Evolutionary conservation across 2,888 invertebrate species (phyloP).

Genomic region (Ormia ochracea): DNA sequence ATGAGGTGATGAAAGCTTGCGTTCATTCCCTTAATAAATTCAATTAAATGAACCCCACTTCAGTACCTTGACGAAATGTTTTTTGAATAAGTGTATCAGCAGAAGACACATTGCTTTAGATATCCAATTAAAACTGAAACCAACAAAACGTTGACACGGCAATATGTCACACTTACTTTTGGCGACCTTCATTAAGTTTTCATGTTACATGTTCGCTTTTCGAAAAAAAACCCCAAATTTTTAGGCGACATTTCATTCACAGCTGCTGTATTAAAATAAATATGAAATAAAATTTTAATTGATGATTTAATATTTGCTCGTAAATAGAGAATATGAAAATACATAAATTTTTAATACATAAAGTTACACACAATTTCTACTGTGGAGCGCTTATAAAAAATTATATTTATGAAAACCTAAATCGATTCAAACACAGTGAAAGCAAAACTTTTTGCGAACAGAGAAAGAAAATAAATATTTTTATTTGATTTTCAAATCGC

Average conservation of each 20-base stretch:
- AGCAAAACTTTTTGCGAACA: no score
- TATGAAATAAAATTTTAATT: conserved; percentile 24
- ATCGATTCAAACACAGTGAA: no score
- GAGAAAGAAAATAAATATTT: no score
- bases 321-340: conserved; percentile 18
- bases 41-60: not conserved
- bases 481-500: no score
- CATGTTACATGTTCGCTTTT: not conserved
- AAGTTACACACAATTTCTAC: conserved; percentile 10
- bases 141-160: conserved; percentile 5
- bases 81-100: not conserved
- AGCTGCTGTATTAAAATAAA: not conserved
- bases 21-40: no score
- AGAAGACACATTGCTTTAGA: no score
- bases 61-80: not conserved
- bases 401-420: no score
- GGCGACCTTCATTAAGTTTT: conserved; percentile 43
- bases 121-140: conserved; percentile 34
- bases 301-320: conserved; percentile 36
- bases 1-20: no score
- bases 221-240: conserved; percentile 1
- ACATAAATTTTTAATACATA: not conserved
- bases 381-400: not conserved
- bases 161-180: conserved; percentile 29
- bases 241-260: conserved; percentile 10